Percentiles rank a stretch among this genome's conserved stretches.
Conservation (phyloP, 2,113 vertebrate species). For the Misgurnus anguillicaudatus region DNA sequence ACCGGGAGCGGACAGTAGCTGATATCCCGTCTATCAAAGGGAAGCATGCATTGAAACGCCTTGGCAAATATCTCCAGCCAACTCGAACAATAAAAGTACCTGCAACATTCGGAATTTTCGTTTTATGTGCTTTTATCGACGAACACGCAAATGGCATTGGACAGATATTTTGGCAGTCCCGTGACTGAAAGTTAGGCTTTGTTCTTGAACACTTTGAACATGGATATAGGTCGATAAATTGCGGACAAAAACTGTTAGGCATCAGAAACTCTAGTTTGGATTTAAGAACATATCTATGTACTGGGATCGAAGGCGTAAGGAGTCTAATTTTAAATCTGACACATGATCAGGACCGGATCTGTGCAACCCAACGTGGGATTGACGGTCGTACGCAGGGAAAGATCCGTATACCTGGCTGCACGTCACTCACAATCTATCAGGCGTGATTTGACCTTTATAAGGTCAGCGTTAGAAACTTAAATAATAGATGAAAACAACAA, state of each 20-base stretch:
- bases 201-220: conserved; percentile 26
- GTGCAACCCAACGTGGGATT: conserved; percentile 11
- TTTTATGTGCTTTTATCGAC: not conserved
- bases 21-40: conserved; percentile 19
- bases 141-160: conserved; percentile 39
- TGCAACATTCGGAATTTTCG: not conserved
- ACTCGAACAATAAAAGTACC: not conserved
- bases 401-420: conserved; percentile 18
- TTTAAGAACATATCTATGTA: not conserved
- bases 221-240: conserved; percentile 37
- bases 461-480: conserved; percentile 26
- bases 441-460: conserved; percentile 37
- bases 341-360: conserved; percentile 22
- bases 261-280: not conserved
- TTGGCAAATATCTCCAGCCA: not conserved
- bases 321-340: conserved; percentile 25
- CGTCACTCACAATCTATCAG: not conserved
- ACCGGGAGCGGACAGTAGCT: conserved; percentile 40
- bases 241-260: conserved; percentile 16
- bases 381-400: conserved; percentile 2
- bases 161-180: conserved; percentile 29
- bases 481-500: conserved; percentile 41
- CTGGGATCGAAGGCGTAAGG: conserved; percentile 9
- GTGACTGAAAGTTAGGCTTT: conserved; percentile 30
- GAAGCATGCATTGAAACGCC: conserved; percentile 8